A percentile compares a stretch with the other conserved stretches of the same genome.
Evolutionary conservation across 2,113 vertebrate species (phyloP).

Genomic region (Echinops telfairi): DNA sequence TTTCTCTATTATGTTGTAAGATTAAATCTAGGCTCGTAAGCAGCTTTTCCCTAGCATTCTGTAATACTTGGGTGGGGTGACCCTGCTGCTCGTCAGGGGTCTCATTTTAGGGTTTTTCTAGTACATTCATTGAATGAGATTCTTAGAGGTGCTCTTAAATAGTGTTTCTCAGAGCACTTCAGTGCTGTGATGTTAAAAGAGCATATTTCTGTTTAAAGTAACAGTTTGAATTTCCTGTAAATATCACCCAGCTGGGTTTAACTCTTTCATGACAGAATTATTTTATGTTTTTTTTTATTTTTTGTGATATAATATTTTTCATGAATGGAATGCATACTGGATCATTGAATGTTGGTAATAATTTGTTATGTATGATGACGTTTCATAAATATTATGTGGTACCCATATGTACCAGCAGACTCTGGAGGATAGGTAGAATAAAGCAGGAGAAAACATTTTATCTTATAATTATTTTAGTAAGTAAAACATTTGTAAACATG

Average conservation of each 20-base stretch:
- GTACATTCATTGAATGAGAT: background rate
- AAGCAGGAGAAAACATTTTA: background rate
- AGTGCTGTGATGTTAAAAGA: slow-evolving; percentile 17
- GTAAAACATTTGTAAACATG: no score
- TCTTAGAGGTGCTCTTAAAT: slow-evolving; percentile 32
- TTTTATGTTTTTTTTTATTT: background rate
- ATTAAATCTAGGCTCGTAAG: background rate
- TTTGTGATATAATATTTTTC: background rate
- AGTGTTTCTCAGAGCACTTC: slow-evolving; percentile 15
- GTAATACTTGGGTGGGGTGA: background rate
- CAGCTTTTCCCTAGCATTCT: slow-evolving; percentile 21
- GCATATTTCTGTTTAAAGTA: slow-evolving; percentile 50
- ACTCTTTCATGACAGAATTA: background rate
- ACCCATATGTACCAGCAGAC: background rate
- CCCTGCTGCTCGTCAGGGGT: background rate
- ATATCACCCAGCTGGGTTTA: background rate
- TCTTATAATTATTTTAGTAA: no score
- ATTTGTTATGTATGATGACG: background rate
- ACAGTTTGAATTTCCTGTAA: background rate
- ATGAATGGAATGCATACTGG: background rate
- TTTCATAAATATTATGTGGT: background rate
- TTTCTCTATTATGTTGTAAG: slow-evolving; percentile 52
- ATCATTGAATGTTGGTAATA: background rate
- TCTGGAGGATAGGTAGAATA: background rate
- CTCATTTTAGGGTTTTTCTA: slow-evolving; percentile 43